phyloP scores from a whole-genome alignment of 2,113 vertebrate species.

The Nothocercus julius region DNA sequence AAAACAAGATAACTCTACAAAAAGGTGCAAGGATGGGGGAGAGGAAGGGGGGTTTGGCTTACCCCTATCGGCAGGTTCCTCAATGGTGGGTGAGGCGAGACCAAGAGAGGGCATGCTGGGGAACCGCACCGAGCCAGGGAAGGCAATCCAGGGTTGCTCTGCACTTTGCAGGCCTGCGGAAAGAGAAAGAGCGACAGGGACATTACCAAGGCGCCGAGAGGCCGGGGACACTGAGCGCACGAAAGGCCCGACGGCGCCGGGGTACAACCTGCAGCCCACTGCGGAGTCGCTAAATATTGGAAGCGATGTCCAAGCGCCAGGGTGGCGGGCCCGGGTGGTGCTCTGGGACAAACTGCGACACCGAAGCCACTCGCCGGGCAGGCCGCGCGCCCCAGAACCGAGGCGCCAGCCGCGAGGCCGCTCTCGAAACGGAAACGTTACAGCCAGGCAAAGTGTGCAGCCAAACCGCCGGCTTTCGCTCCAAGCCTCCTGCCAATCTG shows the following conservation, averaged over 20 bases:
- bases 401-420: fast-evolving
- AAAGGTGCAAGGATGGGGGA: slow-evolving; percentile 51
- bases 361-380: not conserved
- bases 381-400: fast-evolving
- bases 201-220: not conserved
- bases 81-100: slow-evolving; percentile 72
- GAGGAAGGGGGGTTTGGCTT: slow-evolving; percentile 57
- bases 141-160: slow-evolving; percentile 77
- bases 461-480: fast-evolving
- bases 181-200: slow-evolving; percentile 60
- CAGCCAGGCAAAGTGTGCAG: not conserved
- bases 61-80: slow-evolving; percentile 79
- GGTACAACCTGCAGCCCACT: not conserved
- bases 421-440: not conserved
- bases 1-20: slow-evolving; percentile 47
- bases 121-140: slow-evolving; percentile 74
- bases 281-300: not conserved
- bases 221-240: not conserved
- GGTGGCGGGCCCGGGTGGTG: not conserved
- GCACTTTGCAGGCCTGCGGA: slow-evolving; percentile 78
- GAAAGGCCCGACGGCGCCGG: not conserved
- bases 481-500: not conserved
- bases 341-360: not conserved
- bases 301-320: fast-evolving
- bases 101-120: slow-evolving; percentile 76